phyloP scores from a whole-genome alignment of 2,113 vertebrate genomes.

The Chaetops frenatus region DNA sequence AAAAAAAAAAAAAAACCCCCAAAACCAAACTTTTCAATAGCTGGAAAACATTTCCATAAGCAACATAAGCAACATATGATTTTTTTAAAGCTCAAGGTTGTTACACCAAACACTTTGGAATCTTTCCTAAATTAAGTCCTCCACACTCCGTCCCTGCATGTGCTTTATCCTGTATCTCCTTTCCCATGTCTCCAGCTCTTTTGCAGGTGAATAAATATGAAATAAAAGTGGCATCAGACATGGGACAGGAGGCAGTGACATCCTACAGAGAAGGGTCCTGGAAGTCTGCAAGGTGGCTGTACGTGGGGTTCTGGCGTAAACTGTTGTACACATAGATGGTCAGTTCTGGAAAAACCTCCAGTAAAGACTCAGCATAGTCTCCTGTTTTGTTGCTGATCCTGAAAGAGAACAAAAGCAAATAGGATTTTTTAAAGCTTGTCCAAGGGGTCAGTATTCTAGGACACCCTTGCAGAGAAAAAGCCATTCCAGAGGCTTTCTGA shows the following conservation, averaged over 20 bases:
- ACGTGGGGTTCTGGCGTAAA: neutral
- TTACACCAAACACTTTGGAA: neutral
- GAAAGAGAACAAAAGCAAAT: conserved; percentile 37
- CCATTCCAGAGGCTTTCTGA: neutral
- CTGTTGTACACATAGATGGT: conserved; percentile 52
- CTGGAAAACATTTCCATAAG: neutral
- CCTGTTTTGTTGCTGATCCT: conserved; percentile 43
- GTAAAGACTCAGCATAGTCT: conserved; percentile 61
- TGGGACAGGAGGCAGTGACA: neutral
- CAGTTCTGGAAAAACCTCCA: conserved; percentile 60
- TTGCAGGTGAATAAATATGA: neutral
- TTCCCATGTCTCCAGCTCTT: neutral
- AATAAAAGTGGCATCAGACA: neutral
- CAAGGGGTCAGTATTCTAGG: neutral
- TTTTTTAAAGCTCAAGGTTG: too few species aligned
- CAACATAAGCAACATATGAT: too few species aligned
- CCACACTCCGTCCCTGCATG: neutral
- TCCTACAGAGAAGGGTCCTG: neutral
- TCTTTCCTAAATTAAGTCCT: neutral
- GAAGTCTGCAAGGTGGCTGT: neutral
- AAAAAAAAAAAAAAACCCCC: rapidly evolving
- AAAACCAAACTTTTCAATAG: neutral
- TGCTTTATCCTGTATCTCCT: neutral
- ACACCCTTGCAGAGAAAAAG: neutral
- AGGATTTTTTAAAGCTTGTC: neutral